Conservation (phyloP, 2,113 vertebrate genomes). For the Gadus macrocephalus region DNA sequence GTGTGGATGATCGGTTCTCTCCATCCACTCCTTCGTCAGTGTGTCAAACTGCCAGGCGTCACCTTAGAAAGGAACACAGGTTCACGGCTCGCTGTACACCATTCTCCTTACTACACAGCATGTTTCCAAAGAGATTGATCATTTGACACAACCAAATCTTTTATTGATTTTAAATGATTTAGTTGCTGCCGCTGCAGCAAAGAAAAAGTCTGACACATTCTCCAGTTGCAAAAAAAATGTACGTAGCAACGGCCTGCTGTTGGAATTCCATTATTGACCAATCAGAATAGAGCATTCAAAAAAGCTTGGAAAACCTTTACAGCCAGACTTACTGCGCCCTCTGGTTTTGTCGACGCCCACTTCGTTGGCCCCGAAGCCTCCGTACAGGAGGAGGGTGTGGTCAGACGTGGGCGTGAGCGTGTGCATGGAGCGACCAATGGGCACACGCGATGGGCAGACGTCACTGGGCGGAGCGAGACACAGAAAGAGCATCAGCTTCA, state of each 20-base stretch:
- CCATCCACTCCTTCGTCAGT: conserved; percentile 77
- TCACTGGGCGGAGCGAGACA: conserved; percentile 60
- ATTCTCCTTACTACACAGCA: not conserved
- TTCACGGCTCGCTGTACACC: not conserved
- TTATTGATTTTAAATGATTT: no score
- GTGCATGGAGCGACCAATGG: conserved; percentile 88
- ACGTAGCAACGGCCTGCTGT: not conserved
- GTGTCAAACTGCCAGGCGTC: conserved; percentile 88
- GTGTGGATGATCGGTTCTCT: conserved; percentile 73
- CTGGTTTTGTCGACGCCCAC: conserved; percentile 18
- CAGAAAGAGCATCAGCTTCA: not conserved
- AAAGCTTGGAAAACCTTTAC: not conserved
- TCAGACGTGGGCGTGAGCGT: conserved; percentile 85
- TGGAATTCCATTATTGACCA: no score
- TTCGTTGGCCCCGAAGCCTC: conserved; percentile 83
- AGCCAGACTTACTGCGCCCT: conserved; percentile 80
- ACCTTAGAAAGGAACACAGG: conserved; percentile 57
- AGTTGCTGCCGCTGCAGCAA: no score
- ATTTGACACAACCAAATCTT: no score
- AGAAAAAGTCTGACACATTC: no score
- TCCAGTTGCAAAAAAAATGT: not conserved
- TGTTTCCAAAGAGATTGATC: no score
- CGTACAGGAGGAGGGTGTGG: conserved; percentile 84
- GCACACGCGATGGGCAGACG: conserved; percentile 62
- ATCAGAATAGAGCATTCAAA: not conserved